Evolutionary conservation across 1,140 invertebrate genomes (phyloP).

Genomic region (Chelonus insularis): DNA sequence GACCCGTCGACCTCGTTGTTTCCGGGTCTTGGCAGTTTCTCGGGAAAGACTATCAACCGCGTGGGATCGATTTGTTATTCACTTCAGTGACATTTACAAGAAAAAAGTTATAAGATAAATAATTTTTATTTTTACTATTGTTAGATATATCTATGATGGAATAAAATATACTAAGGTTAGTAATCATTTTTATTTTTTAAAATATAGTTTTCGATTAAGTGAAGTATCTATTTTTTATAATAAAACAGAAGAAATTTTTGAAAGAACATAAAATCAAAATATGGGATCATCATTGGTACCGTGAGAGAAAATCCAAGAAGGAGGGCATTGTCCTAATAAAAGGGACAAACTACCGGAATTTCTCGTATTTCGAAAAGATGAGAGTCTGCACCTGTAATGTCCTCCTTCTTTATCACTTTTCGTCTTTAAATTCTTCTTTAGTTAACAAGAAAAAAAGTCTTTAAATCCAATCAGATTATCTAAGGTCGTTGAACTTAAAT

Average conservation of each 20-base stretch:
- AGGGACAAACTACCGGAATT: constrained; percentile 7
- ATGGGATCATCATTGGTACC: neutral
- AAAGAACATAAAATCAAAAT: neutral
- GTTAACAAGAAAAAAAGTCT: too few relatives aligned
- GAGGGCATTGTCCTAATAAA: constrained; percentile 13
- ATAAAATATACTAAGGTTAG: too few relatives aligned
- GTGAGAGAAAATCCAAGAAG: constrained; percentile 10
- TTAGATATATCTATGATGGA: too few relatives aligned
- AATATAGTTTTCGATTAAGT: too few relatives aligned
- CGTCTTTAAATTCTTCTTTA: neutral
- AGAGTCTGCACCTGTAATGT: constrained; percentile 1
- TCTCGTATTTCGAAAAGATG: constrained; percentile 13
- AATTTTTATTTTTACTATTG: neutral
- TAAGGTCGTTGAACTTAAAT: too few relatives aligned
- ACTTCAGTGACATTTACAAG: constrained; percentile 3
- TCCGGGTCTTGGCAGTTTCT: constrained; percentile 19
- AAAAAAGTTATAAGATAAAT: neutral
- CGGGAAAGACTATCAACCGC: neutral
- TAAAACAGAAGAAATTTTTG: too few relatives aligned
- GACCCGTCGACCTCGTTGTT: constrained; percentile 20
- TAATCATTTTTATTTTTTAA: too few relatives aligned
- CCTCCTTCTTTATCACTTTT: neutral
- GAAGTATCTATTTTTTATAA: too few relatives aligned
- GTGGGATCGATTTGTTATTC: constrained; percentile 7
- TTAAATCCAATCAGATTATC: too few relatives aligned